Conservation (phyloP, 2,888 invertebrate species). For the Caenorhabditis panamensis region DNA sequence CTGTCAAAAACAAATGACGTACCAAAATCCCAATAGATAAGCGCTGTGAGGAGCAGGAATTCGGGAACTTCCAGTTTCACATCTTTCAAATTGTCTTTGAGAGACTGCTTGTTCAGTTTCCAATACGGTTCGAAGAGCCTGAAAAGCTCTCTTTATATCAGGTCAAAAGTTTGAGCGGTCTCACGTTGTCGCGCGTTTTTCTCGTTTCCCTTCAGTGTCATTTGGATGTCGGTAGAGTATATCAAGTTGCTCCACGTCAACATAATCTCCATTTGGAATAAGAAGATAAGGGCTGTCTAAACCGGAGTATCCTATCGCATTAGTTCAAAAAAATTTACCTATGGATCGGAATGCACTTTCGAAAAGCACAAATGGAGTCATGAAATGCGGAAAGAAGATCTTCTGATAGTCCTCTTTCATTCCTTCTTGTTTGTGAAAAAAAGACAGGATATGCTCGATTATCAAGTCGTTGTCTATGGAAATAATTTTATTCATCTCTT, state of each 20-base stretch:
- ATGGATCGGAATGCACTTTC: slow-evolving; percentile 6
- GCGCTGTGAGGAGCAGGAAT: slow-evolving; percentile 16
- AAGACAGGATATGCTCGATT: background rate
- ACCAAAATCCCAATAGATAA: slow-evolving; percentile 40
- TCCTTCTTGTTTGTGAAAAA: background rate
- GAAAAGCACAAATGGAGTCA: slow-evolving; percentile 7
- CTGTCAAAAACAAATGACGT: too few relatives aligned
- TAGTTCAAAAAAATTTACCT: too few relatives aligned
- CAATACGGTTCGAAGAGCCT: slow-evolving; percentile 10
- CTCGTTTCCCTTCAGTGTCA: background rate
- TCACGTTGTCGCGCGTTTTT: too few relatives aligned
- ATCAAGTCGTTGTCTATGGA: slow-evolving; percentile 6
- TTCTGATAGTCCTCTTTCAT: background rate
- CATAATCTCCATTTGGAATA: slow-evolving; percentile 10
- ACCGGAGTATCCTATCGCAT: too few relatives aligned
- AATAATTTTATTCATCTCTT: background rate
- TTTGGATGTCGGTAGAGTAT: background rate
- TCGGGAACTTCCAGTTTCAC: slow-evolving; percentile 13
- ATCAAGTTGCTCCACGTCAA: background rate
- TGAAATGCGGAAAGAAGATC: background rate
- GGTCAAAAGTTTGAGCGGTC: too few relatives aligned
- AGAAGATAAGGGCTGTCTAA: slow-evolving; percentile 1
- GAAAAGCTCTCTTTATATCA: too few relatives aligned
- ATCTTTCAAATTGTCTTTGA: slow-evolving; percentile 4
- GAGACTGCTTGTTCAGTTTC: background rate